Evolutionary conservation across 2,797 vertebrate genomes (phyloP), one percentile per base, ranked within the genome.

Genomic region (Melanotaenia parkinsoni): DNA sequence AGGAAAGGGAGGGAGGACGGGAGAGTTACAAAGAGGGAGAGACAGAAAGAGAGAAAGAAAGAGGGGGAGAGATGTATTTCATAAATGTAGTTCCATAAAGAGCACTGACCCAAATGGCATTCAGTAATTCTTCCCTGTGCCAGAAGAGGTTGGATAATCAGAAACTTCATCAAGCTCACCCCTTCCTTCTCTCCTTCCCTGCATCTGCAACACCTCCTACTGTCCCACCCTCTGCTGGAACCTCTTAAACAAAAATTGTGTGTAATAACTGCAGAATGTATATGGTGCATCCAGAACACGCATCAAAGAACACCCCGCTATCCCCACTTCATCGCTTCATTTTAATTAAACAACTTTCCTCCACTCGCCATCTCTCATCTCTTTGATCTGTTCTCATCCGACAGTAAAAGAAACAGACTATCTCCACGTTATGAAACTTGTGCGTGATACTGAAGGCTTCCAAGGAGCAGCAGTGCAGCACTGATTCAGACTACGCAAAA

Each of bases 261-360:
- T 77, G 86, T 88, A 87, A 90, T 88, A 91, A 89, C 87, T 71
- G 70, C 79, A 84, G 63, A 80, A 86, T 86, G 69, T 86, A 77
- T 68, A 80, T 73, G 74, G 70, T 74, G 75, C 87, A 87, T 90
- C 89, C 67, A 72, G 78, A 85, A 80, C 74, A 81, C 37, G 91
- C 90, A 93, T 94, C 93, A 94, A 94, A 94, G 93, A 92, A 80
- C 82, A 86, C 71, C 86, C 72, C 70, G 63, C 79, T 79, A 78
- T 67, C 74, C 83, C 63, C 69, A 54, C 80, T 70, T 53, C 84
- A 74, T 71, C 72, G 56, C 79, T 65, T 75, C 79, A 64, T 84
- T 94, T 93, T 94, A 95, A 94, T 95, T 93, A 93, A 95, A 93
- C 87, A 92, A 86, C 78, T 89, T 91, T 91, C 72, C 80, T 81